Evolutionary conservation across 2,888 invertebrate genomes (phyloP).

Genomic region (Microchrysa polita): DNA sequence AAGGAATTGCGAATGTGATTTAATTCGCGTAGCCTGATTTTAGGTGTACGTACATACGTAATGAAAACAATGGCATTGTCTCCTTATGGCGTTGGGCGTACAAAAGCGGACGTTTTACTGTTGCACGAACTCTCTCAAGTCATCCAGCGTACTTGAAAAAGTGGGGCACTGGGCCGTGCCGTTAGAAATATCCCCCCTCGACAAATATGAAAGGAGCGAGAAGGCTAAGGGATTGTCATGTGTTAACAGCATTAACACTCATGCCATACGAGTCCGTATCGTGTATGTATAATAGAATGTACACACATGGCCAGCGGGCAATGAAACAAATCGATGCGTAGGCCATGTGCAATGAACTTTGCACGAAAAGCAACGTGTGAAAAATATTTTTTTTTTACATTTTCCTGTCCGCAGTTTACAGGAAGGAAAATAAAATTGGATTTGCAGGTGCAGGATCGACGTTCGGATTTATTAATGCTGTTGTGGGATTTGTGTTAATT

Average conservation of each 20-base stretch:
- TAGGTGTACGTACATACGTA: neutral
- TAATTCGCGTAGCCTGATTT: constrained; percentile 25
- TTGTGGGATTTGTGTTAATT: too few relatives aligned
- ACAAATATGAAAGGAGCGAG: too few relatives aligned
- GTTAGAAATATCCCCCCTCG: neutral
- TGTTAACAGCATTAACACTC: constrained; percentile 2
- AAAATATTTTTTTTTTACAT: too few relatives aligned
- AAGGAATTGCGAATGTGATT: constrained; percentile 11
- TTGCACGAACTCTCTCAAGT: constrained; percentile 12
- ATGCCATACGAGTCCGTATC: constrained; percentile 7
- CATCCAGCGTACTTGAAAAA: constrained; percentile 31
- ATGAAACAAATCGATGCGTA: constrained; percentile 25
- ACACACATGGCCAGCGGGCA: constrained; percentile 15
- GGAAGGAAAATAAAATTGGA: too few relatives aligned
- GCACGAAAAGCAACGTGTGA: too few relatives aligned
- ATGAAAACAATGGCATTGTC: constrained; percentile 1
- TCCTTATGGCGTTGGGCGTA: neutral
- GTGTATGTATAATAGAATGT: neutral
- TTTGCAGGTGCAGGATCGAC: too few relatives aligned
- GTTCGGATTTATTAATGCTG: too few relatives aligned
- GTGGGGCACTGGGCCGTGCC: constrained; percentile 15
- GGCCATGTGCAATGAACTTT: neutral
- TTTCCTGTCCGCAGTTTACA: too few relatives aligned
- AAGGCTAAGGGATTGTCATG: neutral
- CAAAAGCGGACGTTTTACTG: constrained; percentile 32